phyloP scores from a whole-genome alignment of 2,113 vertebrate species.

The Phaetusa simplex region DNA sequence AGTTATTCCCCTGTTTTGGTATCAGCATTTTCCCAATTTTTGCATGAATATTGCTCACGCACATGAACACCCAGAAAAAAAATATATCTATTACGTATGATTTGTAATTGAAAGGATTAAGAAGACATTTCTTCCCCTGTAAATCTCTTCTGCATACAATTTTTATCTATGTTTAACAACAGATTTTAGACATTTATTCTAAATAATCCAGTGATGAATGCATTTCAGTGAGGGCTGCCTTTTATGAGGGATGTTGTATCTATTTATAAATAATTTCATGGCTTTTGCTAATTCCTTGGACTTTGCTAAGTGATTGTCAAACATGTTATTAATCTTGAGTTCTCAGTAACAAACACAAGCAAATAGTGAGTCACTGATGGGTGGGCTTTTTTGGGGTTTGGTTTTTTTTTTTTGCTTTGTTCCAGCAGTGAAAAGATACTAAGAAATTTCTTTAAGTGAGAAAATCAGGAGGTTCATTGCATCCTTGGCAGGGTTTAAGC shows the following conservation, averaged over 20 bases:
- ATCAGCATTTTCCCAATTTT: neutral
- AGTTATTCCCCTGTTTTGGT: neutral
- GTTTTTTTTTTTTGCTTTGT: neutral
- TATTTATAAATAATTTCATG: conserved; percentile 18
- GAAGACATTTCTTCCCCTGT: neutral
- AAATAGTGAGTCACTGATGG: neutral
- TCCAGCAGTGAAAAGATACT: neutral
- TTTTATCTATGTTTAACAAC: neutral
- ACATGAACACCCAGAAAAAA: neutral
- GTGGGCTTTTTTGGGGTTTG: neutral
- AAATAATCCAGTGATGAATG: neutral
- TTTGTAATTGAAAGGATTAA: neutral
- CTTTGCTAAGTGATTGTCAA: neutral
- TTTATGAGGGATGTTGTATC: neutral
- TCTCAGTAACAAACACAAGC: neutral
- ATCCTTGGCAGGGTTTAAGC: neutral
- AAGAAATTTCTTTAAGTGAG: neutral
- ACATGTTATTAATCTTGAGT: neutral
- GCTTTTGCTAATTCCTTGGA: neutral
- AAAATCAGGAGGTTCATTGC: neutral
- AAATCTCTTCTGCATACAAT: no score
- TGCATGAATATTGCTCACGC: neutral
- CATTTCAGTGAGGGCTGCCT: neutral
- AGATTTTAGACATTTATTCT: neutral
- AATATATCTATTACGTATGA: neutral